A percentile compares a stretch with the other conserved stretches of the same genome.
Evolutionary conservation across 2,888 invertebrate species (phyloP).

Genomic region (Hedya salicella): DNA sequence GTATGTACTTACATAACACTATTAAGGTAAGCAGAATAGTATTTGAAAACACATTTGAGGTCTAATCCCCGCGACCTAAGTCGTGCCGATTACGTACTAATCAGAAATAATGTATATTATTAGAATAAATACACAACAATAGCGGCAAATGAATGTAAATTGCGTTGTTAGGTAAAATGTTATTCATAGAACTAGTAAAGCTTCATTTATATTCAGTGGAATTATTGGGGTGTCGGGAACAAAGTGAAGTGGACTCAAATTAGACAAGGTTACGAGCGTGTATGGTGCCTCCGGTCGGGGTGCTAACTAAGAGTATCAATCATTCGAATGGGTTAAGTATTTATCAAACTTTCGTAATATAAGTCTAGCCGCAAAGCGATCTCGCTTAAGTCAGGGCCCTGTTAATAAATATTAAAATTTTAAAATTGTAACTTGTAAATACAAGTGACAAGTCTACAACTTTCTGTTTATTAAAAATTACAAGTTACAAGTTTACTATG

Average conservation of each 20-base stretch:
- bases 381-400: too few relatives aligned
- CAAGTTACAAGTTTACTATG: too few relatives aligned
- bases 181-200: conserved; percentile 75
- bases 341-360: too few relatives aligned
- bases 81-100: conserved; percentile 34
- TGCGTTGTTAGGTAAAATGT: conserved; percentile 69
- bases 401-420: too few relatives aligned
- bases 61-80: conserved; percentile 17
- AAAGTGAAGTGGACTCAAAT: conserved; percentile 61
- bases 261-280: conserved; percentile 61
- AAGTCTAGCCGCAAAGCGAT: too few relatives aligned
- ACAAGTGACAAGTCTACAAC: too few relatives aligned
- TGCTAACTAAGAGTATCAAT: not conserved
- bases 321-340: too few relatives aligned
- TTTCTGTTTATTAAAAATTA: too few relatives aligned
- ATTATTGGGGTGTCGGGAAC: conserved; percentile 67
- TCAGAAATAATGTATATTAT: conserved; percentile 36
- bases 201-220: conserved; percentile 76
- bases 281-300: not conserved
- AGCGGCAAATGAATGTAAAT: conserved; percentile 65
- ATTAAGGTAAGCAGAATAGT: too few relatives aligned
- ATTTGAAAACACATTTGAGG: conserved; percentile 6
- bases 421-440: too few relatives aligned
- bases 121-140: conserved; percentile 55
- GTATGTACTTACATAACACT: too few relatives aligned